phyloP scores from a whole-genome alignment of 2,888 invertebrate genomes.

The Phaedon cochleariae region DNA sequence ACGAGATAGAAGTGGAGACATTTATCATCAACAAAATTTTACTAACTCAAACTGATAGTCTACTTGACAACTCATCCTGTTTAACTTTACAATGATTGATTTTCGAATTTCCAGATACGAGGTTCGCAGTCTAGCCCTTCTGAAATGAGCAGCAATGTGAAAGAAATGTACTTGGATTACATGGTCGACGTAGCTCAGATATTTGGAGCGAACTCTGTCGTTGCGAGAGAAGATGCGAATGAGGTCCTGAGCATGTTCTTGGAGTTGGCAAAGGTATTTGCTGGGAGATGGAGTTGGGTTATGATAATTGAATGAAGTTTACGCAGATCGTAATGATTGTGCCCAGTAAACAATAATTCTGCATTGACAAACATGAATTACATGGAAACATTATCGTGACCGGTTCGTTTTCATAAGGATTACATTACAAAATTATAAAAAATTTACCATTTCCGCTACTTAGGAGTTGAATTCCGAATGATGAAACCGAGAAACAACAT shows the following conservation, averaged over 20 bases:
- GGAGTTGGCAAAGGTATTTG: constrained; percentile 53
- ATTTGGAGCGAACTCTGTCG: constrained; percentile 50
- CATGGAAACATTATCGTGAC: too few relatives aligned
- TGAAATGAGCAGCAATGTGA: constrained; percentile 46
- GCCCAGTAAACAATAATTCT: too few relatives aligned
- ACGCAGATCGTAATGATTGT: background rate
- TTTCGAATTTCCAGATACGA: constrained; percentile 47
- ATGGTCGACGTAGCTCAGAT: constrained; percentile 54
- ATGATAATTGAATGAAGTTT: background rate
- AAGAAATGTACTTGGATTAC: constrained; percentile 50
- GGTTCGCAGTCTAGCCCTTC: constrained; percentile 44
- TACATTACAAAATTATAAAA: too few relatives aligned
- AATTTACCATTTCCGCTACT: too few relatives aligned
- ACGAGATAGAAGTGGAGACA: too few relatives aligned
- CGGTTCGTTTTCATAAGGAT: too few relatives aligned
- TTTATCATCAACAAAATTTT: too few relatives aligned
- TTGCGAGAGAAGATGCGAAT: constrained; percentile 50
- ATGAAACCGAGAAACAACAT: too few relatives aligned
- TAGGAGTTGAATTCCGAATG: too few relatives aligned
- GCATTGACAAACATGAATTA: too few relatives aligned
- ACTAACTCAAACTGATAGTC: too few relatives aligned
- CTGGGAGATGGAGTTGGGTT: background rate
- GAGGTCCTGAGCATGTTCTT: constrained; percentile 54
- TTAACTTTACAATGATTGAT: constrained; percentile 21
- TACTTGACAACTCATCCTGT: too few relatives aligned